Evolutionary conservation across 2,113 vertebrate species (phyloP), one percentile per base, ranked within the genome.

Genomic region (Okapia johnstoni): DNA sequence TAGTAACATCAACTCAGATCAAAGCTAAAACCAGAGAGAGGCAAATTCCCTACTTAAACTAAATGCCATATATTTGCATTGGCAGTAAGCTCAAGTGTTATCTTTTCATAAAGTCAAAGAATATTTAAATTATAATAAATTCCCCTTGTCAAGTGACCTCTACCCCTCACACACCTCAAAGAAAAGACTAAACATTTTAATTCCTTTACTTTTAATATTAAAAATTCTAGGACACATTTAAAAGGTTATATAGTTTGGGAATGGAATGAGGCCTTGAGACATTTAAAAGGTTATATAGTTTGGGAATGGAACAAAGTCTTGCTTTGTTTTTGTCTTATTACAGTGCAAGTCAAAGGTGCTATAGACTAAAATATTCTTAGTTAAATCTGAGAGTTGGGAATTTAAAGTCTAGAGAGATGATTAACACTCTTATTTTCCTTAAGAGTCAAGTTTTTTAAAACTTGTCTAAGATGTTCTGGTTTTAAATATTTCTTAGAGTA

Each of bases 221-320:
- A 97, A 84, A 97, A 88, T 96, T 85, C 14, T 21, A 88, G 92
- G 57, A n/a, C 57, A 97, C 36, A 90, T 88, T 97, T 76, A 57
- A 98, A 98, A 98, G 92, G 84, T 98, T 95, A 98, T 85, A 19
- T 43, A 92, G 92, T 96, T 85, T 92, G 70, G 43, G 19, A 83
- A 79, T 66, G 9, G 14, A 85, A 85, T 77, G 43, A 46, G 43
- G 73, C 25, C 73, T 77, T 77, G 25, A 8, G n/a, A 97, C n/a
- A 91, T 90, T 97, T 73, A 66, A 98, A 98, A 98, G 93, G 90
- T 98, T 95, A 98, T 81, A 19, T 36, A 93, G 92, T 96, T 80
- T 93, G 76, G 48, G 16, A 83, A 79, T 63, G 11, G 16, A 85
- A 80, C 73, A 48, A 70, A 70, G 13, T 2, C 77, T 95, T 89